Conservation (phyloP, 2,888 invertebrate species). For the Acleris emargana region DNA sequence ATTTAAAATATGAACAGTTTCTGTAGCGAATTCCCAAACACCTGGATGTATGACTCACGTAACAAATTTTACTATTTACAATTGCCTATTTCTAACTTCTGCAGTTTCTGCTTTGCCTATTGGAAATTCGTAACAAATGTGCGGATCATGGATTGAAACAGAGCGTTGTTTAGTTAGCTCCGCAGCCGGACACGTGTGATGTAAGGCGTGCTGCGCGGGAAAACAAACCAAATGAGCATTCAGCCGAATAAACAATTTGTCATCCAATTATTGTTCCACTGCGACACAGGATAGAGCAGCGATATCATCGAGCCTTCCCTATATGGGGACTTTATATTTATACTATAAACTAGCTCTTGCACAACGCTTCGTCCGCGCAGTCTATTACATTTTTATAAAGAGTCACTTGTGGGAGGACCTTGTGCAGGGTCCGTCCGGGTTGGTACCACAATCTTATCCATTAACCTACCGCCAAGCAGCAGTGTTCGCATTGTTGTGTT, state of each 20-base stretch:
- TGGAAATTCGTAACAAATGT: slow-evolving; percentile 23
- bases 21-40: slow-evolving; percentile 16
- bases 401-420: too few species aligned
- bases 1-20: slow-evolving; percentile 8
- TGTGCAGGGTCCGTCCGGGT: too few species aligned
- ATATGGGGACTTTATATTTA: not conserved
- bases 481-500: too few species aligned
- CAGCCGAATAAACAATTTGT: slow-evolving; percentile 37
- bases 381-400: too few species aligned
- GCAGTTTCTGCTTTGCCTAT: slow-evolving; percentile 28
- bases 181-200: slow-evolving; percentile 13
- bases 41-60: slow-evolving; percentile 31
- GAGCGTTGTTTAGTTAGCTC: slow-evolving; percentile 16
- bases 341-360: too few species aligned
- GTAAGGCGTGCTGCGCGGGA: slow-evolving; percentile 11
- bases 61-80: slow-evolving; percentile 30
- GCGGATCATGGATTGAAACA: not conserved
- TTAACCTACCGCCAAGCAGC: too few species aligned
- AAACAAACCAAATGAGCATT: slow-evolving; percentile 35
- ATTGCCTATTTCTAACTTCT: slow-evolving; percentile 32
- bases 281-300: not conserved
- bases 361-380: too few species aligned
- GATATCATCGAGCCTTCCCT: not conserved
- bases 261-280: slow-evolving; percentile 27
- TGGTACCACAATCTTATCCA: too few species aligned